Base-by-base conservation (phyloP, 2,888 invertebrate genomes). In the Schrankia costaestrigalis region DNA sequence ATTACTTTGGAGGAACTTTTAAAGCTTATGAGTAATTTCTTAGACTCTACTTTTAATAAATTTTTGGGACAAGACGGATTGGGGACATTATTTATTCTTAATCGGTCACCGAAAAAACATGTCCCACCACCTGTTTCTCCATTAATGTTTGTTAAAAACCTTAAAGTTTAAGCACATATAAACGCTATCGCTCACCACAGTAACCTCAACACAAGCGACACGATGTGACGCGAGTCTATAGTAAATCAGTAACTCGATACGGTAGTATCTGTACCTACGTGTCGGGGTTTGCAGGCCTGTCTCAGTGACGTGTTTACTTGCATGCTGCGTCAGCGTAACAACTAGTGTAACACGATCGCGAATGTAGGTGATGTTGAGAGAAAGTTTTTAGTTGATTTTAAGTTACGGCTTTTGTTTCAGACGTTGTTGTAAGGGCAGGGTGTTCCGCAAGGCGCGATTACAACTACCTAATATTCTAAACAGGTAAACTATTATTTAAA, bases 241-340 rank as follows among this genome's bases (percentile, higher is more conserved):
- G 58, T 78, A 78, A 78, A 78, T 78, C 78, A 75, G 78, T 75
- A 78, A 78, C 76, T 69, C 68, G 78, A 78, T 77, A 77, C 78
- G 75, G 78, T 78, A 78, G 78, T 78, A 73, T 78, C 72, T 51
- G 65, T 64, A 62, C n/a, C n/a, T n/a, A n/a, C 56, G 68, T 62
- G 71, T 69, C 73, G 59, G 63, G 57, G 64, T 64, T 65, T 70
- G 71, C 53, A 53, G 56, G 51, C 55, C 61, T 56, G 50, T 46
- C 54, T 44, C 40, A 44, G 60, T 65, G 72, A 73, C 67, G 71
- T 75, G 72, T 73, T 71, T 71, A 66, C 72, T 71, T 71, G 69
- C 73, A 73, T 67, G 69, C 52, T 61, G 63, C 42, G 46, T 54
- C 41, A 49, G 43, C 45, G 52, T 50, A 62, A 64, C 57, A 63